Conservation (phyloP, 2,888 invertebrate genomes). For the Lepidocyrtoides sp. region DNA sequence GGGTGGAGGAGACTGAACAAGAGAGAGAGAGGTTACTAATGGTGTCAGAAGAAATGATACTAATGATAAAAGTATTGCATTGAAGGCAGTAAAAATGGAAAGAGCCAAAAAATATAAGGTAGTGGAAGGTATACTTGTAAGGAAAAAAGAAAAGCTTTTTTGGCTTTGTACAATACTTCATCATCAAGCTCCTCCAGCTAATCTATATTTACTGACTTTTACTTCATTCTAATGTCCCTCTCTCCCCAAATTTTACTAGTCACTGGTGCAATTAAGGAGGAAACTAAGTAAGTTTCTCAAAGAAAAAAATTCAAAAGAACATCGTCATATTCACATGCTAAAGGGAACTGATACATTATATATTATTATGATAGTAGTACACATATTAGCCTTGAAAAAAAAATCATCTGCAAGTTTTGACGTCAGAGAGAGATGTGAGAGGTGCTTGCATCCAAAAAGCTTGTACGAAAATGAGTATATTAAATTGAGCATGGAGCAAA, state of each 20-base stretch:
- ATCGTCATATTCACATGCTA: neutral
- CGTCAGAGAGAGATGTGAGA: too few relatives aligned
- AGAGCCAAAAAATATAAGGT: neutral
- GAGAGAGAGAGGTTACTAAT: constrained; percentile 21
- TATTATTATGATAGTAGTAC: too few relatives aligned
- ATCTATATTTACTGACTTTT: constrained; percentile 35
- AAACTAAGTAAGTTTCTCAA: constrained; percentile 14
- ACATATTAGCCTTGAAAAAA: too few relatives aligned
- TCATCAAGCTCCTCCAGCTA: constrained; percentile 12
- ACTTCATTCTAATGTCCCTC: constrained; percentile 23
- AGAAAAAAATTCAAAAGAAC: neutral
- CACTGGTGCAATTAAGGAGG: constrained; percentile 13
- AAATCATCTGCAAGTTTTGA: too few relatives aligned
- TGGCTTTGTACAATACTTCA: constrained; percentile 31
- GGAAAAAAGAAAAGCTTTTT: neutral
- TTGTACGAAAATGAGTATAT: neutral
- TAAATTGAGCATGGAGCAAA: too few relatives aligned
- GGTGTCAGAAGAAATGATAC: constrained; percentile 15
- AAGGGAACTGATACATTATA: too few relatives aligned
- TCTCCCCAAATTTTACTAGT: neutral
- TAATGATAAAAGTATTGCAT: constrained; percentile 49
- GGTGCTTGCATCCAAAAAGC: neutral
- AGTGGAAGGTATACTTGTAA: neutral
- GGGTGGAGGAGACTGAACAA: neutral
- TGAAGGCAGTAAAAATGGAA: constrained; percentile 12